Percentiles rank a stretch among this genome's conserved stretches.
Conservation (phyloP, 2,797 vertebrate species). For the Gymnopithys bicolor region DNA sequence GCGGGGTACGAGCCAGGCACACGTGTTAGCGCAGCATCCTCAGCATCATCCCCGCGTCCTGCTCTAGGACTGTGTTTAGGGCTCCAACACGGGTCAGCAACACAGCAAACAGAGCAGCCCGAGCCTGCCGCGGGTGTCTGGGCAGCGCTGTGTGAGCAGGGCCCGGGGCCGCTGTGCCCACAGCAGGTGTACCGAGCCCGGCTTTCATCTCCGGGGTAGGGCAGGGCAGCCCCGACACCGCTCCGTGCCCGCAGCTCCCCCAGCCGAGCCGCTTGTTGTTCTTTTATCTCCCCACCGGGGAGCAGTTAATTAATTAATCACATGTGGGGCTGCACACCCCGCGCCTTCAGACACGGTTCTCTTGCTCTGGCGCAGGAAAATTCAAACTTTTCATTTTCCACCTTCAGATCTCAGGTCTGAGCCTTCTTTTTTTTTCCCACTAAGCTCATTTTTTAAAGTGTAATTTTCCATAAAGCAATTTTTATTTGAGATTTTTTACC, state of each 20-base stretch:
- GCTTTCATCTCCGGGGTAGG: conserved; percentile 19
- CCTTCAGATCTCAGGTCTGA: background rate
- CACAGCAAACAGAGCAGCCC: background rate
- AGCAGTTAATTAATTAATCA: background rate
- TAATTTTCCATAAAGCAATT: background rate
- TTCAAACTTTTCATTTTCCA: background rate
- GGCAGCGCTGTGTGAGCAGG: background rate
- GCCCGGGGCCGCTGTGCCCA: background rate
- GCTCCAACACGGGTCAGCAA: background rate
- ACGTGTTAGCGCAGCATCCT: accelerated
- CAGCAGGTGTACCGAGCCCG: conserved; percentile 4
- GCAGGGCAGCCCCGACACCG: background rate
- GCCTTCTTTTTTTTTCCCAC: background rate
- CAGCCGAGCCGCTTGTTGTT: background rate
- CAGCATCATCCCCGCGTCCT: background rate
- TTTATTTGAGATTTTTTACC: background rate
- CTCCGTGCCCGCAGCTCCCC: background rate
- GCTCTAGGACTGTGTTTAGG: background rate
- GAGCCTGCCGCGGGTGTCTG: background rate
- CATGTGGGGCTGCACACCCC: background rate
- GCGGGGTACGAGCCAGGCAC: accelerated
- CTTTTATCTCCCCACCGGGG: conserved; percentile 37
- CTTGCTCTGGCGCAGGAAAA: background rate
- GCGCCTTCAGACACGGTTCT: background rate
- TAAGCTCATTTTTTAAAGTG: background rate